A percentile compares a stretch with the other conserved stretches of the same genome.
Conservation (phyloP, 2,888 invertebrate genomes). For the Polydrusus tereticollis region DNA sequence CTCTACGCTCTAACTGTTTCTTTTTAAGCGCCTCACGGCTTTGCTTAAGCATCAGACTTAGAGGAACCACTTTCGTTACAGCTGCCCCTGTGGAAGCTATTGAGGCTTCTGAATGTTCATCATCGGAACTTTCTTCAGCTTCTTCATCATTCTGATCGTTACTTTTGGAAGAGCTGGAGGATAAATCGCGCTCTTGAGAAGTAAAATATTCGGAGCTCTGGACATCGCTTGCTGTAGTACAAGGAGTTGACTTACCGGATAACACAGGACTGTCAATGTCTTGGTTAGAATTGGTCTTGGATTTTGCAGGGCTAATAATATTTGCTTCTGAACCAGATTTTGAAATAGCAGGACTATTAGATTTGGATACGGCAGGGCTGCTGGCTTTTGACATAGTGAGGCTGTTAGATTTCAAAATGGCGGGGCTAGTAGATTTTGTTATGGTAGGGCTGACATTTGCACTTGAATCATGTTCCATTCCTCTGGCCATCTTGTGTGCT, state of each 20-base stretch:
- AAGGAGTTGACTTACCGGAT: neutral
- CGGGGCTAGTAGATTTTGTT: neutral
- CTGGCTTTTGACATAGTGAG: neutral
- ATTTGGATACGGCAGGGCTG: neutral
- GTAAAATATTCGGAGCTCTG: neutral
- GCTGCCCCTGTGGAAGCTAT: neutral
- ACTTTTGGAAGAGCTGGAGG: neutral
- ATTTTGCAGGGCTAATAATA: neutral
- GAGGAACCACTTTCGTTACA: neutral
- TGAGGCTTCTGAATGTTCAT: neutral
- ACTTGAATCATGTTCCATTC: neutral
- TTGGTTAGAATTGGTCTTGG: neutral
- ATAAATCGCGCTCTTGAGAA: neutral
- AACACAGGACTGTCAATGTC: neutral
- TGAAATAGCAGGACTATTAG: neutral
- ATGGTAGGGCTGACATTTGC: neutral
- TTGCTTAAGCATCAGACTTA: neutral
- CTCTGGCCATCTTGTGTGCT: constrained; percentile 7
- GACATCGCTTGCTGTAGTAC: neutral
- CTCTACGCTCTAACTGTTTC: neutral
- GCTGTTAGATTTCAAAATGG: neutral
- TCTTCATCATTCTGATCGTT: neutral
- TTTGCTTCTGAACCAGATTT: neutral
- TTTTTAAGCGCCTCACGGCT: neutral
- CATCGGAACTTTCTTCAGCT: neutral